These are phyloP conservation scores for Lithophane socia DNA, from an alignment of 2,888 invertebrate genomes.

Conservation along the genomic window DNA sequence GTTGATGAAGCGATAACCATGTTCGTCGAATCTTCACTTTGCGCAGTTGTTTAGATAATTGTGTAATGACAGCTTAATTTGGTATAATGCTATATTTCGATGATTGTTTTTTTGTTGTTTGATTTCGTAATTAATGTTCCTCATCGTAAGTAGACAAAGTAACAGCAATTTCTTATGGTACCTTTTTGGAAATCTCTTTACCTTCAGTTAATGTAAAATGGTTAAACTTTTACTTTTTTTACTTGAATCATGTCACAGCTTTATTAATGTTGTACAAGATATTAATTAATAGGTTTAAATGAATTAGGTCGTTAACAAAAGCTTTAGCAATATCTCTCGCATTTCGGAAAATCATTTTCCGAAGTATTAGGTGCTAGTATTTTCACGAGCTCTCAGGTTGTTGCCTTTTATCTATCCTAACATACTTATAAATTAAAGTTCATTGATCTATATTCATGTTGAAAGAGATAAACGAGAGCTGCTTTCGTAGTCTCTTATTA, in stretches of 20 bases:
- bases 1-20: conserved; percentile 33
- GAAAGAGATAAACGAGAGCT: conserved; percentile 3
- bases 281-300: neutral
- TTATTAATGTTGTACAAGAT: neutral
- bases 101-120: conserved; percentile 26
- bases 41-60: conserved; percentile 37
- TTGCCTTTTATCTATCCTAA: neutral
- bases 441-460: neutral
- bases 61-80: conserved; percentile 48
- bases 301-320: neutral
- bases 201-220: neutral
- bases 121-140: conserved; percentile 24
- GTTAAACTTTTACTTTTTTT: neutral
- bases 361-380: neutral
- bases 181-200: neutral
- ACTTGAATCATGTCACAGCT: neutral
- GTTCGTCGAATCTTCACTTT: conserved; percentile 20
- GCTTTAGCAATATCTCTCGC: neutral
- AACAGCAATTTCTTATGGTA: neutral
- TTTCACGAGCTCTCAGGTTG: neutral
- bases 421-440: neutral
- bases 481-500: neutral
- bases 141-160: neutral
- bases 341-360: neutral
- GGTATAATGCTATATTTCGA: conserved; percentile 28